These are phyloP conservation scores for Silurus lanzhouensis DNA, from an alignment of 2,797 vertebrate species.

Conservation along the genomic window DNA sequence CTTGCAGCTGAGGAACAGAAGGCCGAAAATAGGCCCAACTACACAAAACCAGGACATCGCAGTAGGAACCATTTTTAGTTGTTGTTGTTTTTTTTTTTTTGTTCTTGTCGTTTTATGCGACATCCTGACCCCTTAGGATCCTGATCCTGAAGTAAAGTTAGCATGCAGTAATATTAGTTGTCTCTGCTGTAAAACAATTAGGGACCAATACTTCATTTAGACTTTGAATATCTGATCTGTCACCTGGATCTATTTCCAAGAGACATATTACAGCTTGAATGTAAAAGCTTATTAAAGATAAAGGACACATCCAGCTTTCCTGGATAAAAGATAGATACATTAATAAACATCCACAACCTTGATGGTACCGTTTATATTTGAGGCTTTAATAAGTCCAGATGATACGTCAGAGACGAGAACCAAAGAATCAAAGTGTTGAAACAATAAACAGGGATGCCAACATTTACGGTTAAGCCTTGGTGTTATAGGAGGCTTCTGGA, in stretches of 20 bases:
- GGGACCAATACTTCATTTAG: neutral
- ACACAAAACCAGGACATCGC: conserved; percentile 34
- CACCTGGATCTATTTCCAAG: neutral
- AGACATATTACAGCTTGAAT: neutral
- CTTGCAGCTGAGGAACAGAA: conserved; percentile 21
- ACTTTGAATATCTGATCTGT: neutral
- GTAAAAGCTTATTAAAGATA: neutral
- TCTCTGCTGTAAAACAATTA: neutral
- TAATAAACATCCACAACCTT: neutral
- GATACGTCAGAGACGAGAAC: neutral
- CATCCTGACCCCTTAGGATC: too few relatives aligned
- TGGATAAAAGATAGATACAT: neutral
- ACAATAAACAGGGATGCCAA: neutral
- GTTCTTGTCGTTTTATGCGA: too few relatives aligned
- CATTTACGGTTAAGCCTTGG: neutral
- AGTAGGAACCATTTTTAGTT: neutral
- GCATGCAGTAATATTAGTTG: neutral
- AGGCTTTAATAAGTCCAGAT: neutral
- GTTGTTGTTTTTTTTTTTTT: neutral
- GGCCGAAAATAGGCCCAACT: conserved; percentile 34
- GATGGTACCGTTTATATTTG: neutral
- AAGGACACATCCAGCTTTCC: neutral
- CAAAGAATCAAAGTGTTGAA: neutral
- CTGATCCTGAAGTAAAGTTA: neutral
- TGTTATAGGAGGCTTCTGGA: neutral